phyloP scores from a whole-genome alignment of 1,140 invertebrate genomes.

The Solenopsis fugax region DNA sequence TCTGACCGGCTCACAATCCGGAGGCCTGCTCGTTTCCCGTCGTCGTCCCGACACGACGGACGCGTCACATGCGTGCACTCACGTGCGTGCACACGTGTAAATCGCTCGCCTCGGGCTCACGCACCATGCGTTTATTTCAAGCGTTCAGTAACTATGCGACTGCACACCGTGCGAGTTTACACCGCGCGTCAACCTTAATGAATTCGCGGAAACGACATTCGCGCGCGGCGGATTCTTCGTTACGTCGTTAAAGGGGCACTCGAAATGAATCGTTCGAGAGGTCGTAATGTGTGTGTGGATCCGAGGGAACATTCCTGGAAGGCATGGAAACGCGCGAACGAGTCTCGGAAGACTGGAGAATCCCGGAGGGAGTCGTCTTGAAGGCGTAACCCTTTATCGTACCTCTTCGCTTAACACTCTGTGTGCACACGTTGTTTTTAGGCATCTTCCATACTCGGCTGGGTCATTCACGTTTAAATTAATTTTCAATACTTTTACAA shows the following conservation, averaged over 20 bases:
- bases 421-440: too few relatives aligned
- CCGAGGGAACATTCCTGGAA: conserved; percentile 66
- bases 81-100: conserved; percentile 44
- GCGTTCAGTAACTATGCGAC: conserved; percentile 66
- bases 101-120: conserved; percentile 49
- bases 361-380: background rate
- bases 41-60: background rate
- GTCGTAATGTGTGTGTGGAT: conserved; percentile 45
- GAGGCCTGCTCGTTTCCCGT: background rate
- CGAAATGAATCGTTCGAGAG: conserved; percentile 69
- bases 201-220: conserved; percentile 73
- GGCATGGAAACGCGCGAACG: conserved; percentile 42
- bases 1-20: conserved; percentile 12
- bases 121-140: conserved; percentile 67
- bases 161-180: conserved; percentile 40
- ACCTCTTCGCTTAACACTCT: background rate
- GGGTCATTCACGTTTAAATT: too few relatives aligned
- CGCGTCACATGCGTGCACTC: conserved; percentile 41
- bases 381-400: background rate
- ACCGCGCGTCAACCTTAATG: conserved; percentile 66
- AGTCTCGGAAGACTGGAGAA: background rate
- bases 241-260: conserved; percentile 50
- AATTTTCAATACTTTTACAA: too few relatives aligned
- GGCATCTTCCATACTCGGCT: too few relatives aligned
- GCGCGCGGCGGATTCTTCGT: conserved; percentile 68